Percentiles rank a stretch among this genome's conserved stretches.
Conservation (phyloP, 2,888 invertebrate genomes). For the Osmoderma eremita region DNA sequence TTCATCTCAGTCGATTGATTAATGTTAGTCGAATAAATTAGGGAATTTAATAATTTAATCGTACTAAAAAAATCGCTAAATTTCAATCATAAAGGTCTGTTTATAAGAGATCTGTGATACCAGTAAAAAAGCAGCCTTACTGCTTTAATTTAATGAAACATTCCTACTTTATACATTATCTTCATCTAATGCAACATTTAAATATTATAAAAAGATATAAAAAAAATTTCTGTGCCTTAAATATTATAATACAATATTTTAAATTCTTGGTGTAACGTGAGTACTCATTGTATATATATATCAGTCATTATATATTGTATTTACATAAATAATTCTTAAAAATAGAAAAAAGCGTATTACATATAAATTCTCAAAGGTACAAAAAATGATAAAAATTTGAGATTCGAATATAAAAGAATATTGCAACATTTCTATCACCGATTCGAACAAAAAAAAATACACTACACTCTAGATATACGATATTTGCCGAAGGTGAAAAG, state of each 20-base stretch:
- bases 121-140: too few species aligned
- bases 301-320: slow-evolving; percentile 28
- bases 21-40: slow-evolving; percentile 12
- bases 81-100: too few species aligned
- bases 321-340: slow-evolving; percentile 18
- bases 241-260: too few species aligned
- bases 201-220: too few species aligned
- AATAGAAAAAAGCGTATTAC: slow-evolving; percentile 12
- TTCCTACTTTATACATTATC: too few species aligned
- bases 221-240: too few species aligned
- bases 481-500: not conserved
- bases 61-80: not conserved
- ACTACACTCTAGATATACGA: too few species aligned
- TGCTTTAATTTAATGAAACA: too few species aligned
- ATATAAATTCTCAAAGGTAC: not conserved
- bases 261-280: too few species aligned
- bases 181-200: too few species aligned
- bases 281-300: not conserved
- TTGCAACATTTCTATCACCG: slow-evolving; percentile 4
- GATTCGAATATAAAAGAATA: slow-evolving; percentile 6
- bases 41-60: not conserved
- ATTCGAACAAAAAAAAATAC: not conserved
- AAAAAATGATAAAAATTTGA: slow-evolving; percentile 9
- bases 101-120: too few species aligned
- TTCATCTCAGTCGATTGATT: slow-evolving; percentile 4